Evolutionary conservation across 2,888 invertebrate species (phyloP).

Genomic region (Scelioninae gen. 2): DNA sequence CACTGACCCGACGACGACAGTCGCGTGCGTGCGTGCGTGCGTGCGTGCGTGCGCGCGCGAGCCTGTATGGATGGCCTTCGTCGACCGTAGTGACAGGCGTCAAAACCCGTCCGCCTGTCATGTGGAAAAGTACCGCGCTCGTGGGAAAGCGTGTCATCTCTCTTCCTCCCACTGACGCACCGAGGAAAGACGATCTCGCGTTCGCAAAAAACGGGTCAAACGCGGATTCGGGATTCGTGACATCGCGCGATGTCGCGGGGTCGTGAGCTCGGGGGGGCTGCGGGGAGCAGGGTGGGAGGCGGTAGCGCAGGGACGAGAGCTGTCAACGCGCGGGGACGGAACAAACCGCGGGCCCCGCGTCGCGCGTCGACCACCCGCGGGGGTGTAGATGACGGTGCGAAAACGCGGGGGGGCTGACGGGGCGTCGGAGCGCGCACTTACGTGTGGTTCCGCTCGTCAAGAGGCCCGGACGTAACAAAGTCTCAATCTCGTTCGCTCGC

Average conservation of each 20-base stretch:
- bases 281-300: background rate
- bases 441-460: slow-evolving; percentile 58
- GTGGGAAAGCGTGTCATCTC: slow-evolving; percentile 28
- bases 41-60: background rate
- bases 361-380: background rate
- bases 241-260: slow-evolving; percentile 9
- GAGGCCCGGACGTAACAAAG: slow-evolving; percentile 60
- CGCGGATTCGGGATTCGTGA: slow-evolving; percentile 9
- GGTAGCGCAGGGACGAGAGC: slow-evolving; percentile 23
- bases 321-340: slow-evolving; percentile 50
- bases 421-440: slow-evolving; percentile 38
- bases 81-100: slow-evolving; percentile 16
- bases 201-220: background rate
- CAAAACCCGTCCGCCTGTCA: slow-evolving; percentile 39
- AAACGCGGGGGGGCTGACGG: background rate
- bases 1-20: too few relatives aligned
- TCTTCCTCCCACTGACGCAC: slow-evolving; percentile 17
- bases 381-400: background rate
- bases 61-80: too few relatives aligned
- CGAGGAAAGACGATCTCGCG: slow-evolving; percentile 2
- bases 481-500: slow-evolving; percentile 62
- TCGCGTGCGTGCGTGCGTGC: background rate
- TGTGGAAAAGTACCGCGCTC: slow-evolving; percentile 54
- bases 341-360: background rate
- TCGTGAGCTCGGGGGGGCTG: background rate